Evolutionary conservation across 2,113 vertebrate species (phyloP).

Genomic region (Eira barbara): DNA sequence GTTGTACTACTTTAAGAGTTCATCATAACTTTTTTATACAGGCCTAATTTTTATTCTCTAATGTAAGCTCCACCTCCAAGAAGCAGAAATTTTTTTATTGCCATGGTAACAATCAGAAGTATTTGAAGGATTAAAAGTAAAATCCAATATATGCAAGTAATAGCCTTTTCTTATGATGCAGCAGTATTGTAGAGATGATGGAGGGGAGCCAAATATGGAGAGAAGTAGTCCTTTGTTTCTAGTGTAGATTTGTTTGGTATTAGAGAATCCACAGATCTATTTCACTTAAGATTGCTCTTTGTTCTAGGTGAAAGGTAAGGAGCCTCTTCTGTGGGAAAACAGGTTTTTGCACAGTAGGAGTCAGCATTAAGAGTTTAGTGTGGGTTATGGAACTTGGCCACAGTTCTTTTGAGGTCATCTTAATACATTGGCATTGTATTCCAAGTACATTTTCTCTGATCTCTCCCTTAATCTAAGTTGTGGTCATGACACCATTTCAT

Average conservation of each 20-base stretch:
- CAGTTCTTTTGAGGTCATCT: slow-evolving; percentile 50
- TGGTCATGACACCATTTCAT: slow-evolving; percentile 29
- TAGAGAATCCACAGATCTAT: not conserved
- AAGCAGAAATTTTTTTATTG: slow-evolving; percentile 30
- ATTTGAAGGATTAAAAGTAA: slow-evolving; percentile 37
- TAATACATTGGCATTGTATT: slow-evolving; percentile 46
- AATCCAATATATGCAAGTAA: not conserved
- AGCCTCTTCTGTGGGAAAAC: slow-evolving; percentile 46
- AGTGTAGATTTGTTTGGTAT: slow-evolving; percentile 6
- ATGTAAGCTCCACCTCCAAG: not conserved
- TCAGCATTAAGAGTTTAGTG: not conserved
- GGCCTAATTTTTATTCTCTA: not conserved
- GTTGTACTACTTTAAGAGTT: not conserved
- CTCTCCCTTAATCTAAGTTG: not conserved
- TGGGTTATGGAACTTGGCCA: slow-evolving; percentile 9
- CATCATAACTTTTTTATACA: not conserved
- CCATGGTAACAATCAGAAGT: slow-evolving; percentile 15
- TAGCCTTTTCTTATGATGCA: slow-evolving; percentile 35
- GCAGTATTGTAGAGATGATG: slow-evolving; percentile 40
- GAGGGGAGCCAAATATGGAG: not conserved
- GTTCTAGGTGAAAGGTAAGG: slow-evolving; percentile 27
- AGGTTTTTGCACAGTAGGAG: slow-evolving; percentile 40
- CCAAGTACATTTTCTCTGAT: not conserved
- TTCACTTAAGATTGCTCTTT: slow-evolving; percentile 5
- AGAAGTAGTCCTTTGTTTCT: slow-evolving; percentile 42